Conservation (phyloP, 2,113 vertebrate species). For the Xenopus laevis region DNA sequence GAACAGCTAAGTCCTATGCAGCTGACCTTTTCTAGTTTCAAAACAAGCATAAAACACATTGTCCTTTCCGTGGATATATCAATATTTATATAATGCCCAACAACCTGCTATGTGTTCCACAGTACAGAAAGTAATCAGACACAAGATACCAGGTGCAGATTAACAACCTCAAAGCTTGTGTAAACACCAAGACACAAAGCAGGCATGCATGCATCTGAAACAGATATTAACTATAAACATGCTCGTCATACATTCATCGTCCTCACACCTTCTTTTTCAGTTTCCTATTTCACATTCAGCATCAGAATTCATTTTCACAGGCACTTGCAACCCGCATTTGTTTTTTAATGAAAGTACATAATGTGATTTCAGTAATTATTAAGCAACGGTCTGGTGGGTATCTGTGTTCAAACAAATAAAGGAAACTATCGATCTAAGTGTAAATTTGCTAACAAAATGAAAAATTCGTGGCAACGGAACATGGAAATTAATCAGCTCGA, state of each 20-base stretch:
- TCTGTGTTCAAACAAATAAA: too few species aligned
- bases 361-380: not conserved
- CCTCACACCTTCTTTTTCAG: too few species aligned
- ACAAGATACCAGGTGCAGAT: constrained; percentile 28
- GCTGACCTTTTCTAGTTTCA: constrained; percentile 33
- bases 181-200: constrained; percentile 18
- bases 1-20: constrained; percentile 8
- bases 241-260: too few species aligned
- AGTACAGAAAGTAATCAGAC: constrained; percentile 18
- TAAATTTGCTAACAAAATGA: too few species aligned
- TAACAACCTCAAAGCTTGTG: constrained; percentile 10
- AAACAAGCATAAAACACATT: constrained; percentile 10
- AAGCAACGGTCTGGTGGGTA: too few species aligned
- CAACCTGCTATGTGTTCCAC: constrained; percentile 3
- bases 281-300: not conserved
- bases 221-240: not conserved
- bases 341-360: not conserved
- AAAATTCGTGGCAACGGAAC: not conserved
- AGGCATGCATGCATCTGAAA: not conserved
- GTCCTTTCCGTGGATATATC: constrained; percentile 38
- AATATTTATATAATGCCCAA: constrained; percentile 16
- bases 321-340: not conserved
- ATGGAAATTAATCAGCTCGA: not conserved
- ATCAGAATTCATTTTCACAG: not conserved
- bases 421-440: too few species aligned